These are phyloP conservation scores for Phoenicopterus ruber DNA, from an alignment of 2,113 vertebrate species.

Conservation along the genomic window DNA sequence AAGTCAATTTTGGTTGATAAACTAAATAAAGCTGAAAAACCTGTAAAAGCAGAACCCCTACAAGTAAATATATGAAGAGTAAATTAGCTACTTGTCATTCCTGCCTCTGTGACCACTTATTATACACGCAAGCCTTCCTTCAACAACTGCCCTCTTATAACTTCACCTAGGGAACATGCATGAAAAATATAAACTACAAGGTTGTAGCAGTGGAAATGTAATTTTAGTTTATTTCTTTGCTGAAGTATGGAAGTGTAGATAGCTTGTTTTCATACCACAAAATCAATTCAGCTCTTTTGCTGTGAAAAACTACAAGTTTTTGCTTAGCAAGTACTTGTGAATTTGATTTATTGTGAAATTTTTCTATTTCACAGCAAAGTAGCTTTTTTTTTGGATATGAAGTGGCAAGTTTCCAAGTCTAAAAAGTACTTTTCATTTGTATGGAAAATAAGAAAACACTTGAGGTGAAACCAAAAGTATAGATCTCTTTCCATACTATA, in stretches of 20 bases:
- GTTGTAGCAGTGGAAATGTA: neutral
- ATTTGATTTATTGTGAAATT: constrained; percentile 43
- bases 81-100: constrained; percentile 12
- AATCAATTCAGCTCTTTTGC: constrained; percentile 29
- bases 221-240: constrained; percentile 39
- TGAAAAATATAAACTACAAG: constrained; percentile 22
- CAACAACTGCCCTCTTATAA: neutral
- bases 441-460: neutral
- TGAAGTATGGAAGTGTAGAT: neutral
- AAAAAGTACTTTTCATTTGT: neutral
- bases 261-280: constrained; percentile 43
- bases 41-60: neutral
- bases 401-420: neutral
- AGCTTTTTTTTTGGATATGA: neutral
- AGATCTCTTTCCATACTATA: neutral
- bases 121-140: neutral
- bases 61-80: neutral
- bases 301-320: constrained; percentile 22
- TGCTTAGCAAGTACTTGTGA: constrained; percentile 33
- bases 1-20: neutral
- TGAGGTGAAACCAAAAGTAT: neutral
- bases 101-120: neutral
- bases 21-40: neutral
- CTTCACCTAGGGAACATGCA: neutral
- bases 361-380: constrained; percentile 7